Evolutionary conservation across 2,888 invertebrate species (phyloP), one percentile per base, ranked within the genome.

Genomic region (Glomeris marginata): DNA sequence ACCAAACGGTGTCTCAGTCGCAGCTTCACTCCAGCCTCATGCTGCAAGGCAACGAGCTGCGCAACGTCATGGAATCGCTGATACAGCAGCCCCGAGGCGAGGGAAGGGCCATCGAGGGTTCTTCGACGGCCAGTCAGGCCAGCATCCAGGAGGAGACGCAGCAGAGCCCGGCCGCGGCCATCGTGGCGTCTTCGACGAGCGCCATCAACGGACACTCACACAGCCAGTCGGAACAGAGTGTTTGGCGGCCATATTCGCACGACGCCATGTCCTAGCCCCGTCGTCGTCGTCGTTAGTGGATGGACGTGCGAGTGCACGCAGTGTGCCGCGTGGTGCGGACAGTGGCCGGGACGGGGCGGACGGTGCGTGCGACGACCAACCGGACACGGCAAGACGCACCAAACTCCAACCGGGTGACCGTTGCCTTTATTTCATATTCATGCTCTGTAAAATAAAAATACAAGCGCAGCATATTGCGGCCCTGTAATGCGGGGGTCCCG

Each of bases 1-100:
- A 64, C 55, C 55, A 59, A 28, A 58, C 59, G 20, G 52, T 57
- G 8, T 53, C 57, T 8, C 57, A 60, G 35, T 59, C 61, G 35
- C 63, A 63, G 51, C 58, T 61, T 18, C 63, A 62, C 40, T 52
- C 58, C 43, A 51, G 52, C 51, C 49, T 57, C 41, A 54, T 57
- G 20, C 45, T 57, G n/a, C 52, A 56, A 16, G 56, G 57, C 28
- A 55, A 50, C 28, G 56, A 57, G 37, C 41, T 56, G 20, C 43
- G 56, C n/a, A 52, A 51, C 11, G 54, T 52, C 45, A 54, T 55
- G 47, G 56, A 57, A 38, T 53, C 55, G 10, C 13, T 49, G 36
- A 16, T 28, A 10, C 42, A 48, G 21, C 34, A 42, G 35, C 36
- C 43, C 4, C 43, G 20, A 3, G 28, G 45, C 45, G 40, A 45